Percentiles rank a stretch among this genome's conserved stretches.
Conservation (phyloP, 2,113 vertebrate genomes). For the Etheostoma cragini region DNA sequence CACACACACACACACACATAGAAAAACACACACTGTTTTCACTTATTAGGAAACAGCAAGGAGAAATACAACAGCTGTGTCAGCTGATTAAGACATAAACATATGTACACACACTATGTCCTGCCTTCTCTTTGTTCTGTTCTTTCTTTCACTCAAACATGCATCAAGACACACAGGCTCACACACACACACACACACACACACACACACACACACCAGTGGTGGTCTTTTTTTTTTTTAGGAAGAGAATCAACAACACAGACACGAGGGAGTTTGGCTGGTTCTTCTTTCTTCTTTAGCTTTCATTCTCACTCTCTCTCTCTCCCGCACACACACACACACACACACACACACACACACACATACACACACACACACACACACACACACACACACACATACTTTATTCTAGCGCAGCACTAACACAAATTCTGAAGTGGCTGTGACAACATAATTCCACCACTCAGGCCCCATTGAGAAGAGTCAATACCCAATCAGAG, state of each 20-base stretch:
- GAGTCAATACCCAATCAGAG: slow-evolving; percentile 88
- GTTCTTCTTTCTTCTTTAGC: slow-evolving; percentile 54
- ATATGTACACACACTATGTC: slow-evolving; percentile 43
- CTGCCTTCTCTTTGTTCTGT: slow-evolving; percentile 35
- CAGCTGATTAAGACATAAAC: slow-evolving; percentile 71
- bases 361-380: slow-evolving; percentile 54
- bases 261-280: slow-evolving; percentile 66
- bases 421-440: slow-evolving; percentile 86
- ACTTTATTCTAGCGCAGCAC: slow-evolving; percentile 75
- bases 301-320: slow-evolving; percentile 16
- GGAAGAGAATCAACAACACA: slow-evolving; percentile 81
- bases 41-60: slow-evolving; percentile 50
- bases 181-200: slow-evolving; percentile 19
- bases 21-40: slow-evolving; percentile 48
- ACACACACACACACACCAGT: slow-evolving; percentile 39
- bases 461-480: slow-evolving; percentile 86
- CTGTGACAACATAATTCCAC: slow-evolving; percentile 90
- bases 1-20: slow-evolving; percentile 4
- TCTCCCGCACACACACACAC: background rate
- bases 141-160: background rate
- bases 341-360: slow-evolving; percentile 42
- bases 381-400: slow-evolving; percentile 54
- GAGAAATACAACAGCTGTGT: slow-evolving; percentile 60
- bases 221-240: slow-evolving; percentile 69
- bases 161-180: background rate